Conservation (phyloP, 2,888 invertebrate species). For the Hyalella azteca region DNA sequence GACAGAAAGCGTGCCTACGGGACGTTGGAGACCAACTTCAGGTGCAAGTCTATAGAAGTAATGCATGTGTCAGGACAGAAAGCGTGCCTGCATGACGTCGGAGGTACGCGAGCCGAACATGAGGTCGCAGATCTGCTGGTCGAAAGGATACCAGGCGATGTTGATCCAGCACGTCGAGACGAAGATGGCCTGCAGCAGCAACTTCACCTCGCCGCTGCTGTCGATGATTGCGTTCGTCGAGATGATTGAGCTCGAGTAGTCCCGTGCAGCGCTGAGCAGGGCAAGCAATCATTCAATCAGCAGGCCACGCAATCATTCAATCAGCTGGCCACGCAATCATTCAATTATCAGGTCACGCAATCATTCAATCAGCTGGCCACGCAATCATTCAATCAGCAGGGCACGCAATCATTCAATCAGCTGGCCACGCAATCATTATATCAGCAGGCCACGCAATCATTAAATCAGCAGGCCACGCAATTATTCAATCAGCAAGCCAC, state of each 20-base stretch:
- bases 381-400: too few relatives aligned
- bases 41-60: too few relatives aligned
- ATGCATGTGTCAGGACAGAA: too few relatives aligned
- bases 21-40: too few relatives aligned
- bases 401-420: too few relatives aligned
- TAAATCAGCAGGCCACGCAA: too few relatives aligned
- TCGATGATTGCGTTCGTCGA: conserved; percentile 49
- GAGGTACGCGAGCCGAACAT: conserved; percentile 28
- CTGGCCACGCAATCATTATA: too few relatives aligned
- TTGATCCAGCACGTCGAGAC: conserved; percentile 49
- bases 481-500: too few relatives aligned
- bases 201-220: conserved; percentile 38
- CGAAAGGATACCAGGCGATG: conserved; percentile 40
- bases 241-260: conserved; percentile 41
- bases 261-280: conserved; percentile 13
- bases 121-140: conserved; percentile 39
- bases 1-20: too few relatives aligned
- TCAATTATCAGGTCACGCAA: neutral
- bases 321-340: neutral
- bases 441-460: too few relatives aligned
- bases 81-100: conserved; percentile 25
- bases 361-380: too few relatives aligned
- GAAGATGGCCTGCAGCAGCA: conserved; percentile 48
- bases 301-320: too few relatives aligned
- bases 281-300: neutral